phyloP scores from a whole-genome alignment of 2,113 vertebrate species.

The Chinchilla lanigera region DNA sequence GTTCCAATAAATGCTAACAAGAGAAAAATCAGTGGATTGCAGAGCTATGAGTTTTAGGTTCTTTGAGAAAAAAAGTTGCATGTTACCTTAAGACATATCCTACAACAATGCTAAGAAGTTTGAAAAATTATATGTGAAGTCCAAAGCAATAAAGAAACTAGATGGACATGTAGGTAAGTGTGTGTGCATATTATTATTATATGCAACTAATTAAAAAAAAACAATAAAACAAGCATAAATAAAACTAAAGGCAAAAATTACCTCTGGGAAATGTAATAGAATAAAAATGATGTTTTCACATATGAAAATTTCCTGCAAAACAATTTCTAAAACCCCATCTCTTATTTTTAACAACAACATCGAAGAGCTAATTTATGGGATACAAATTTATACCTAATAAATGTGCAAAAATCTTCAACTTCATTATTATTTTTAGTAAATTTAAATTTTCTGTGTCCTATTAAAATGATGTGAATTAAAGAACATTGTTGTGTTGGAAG shows the following conservation, averaged over 20 bases:
- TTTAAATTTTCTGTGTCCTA: neutral
- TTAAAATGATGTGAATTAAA: conserved; percentile 10
- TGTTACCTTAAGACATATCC: neutral
- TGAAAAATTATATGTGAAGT: neutral
- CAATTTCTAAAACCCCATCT: neutral
- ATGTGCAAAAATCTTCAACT: neutral
- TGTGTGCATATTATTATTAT: neutral
- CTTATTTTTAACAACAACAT: neutral
- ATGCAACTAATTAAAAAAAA: neutral
- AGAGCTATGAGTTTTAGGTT: neutral
- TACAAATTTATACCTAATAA: neutral
- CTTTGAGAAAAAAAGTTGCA: conserved; percentile 6
- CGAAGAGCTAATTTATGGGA: neutral
- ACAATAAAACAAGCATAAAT: neutral
- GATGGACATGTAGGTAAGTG: neutral
- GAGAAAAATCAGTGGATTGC: neutral
- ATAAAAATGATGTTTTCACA: neutral
- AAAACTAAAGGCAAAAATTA: conserved; percentile 24
- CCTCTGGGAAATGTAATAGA: neutral
- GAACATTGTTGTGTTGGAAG: neutral
- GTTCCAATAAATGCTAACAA: neutral
- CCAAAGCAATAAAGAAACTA: neutral
- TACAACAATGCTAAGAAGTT: neutral
- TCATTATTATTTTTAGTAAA: neutral
- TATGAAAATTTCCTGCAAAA: neutral